Evolutionary conservation across 2,797 vertebrate species (phyloP).

Genomic region (Hylomyscus alleni): DNA sequence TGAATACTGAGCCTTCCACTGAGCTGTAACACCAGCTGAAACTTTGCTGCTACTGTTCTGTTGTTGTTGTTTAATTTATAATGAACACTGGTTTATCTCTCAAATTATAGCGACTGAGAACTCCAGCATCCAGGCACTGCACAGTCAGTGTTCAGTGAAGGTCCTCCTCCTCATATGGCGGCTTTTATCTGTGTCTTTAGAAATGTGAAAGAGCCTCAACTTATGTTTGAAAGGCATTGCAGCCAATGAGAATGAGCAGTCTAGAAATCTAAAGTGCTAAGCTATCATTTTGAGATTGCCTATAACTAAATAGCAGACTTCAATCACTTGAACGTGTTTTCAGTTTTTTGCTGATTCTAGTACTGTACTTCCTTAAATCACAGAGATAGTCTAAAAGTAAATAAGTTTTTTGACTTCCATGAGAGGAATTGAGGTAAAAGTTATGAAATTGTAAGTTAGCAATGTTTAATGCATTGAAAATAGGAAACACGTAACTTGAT

Average conservation of each 20-base stretch:
- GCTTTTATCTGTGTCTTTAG: not conserved
- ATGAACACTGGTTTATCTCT: not conserved
- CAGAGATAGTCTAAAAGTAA: conserved; percentile 25
- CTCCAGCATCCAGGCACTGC: not conserved
- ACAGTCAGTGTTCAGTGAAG: not conserved
- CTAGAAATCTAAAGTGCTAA: not conserved
- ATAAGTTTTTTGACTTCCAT: not conserved
- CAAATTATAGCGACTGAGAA: not conserved
- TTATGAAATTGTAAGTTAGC: not conserved
- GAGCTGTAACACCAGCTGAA: not conserved
- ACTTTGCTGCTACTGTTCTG: not conserved
- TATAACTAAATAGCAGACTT: not conserved
- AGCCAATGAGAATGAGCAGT: not conserved
- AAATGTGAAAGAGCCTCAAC: not conserved
- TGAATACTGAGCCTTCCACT: not conserved
- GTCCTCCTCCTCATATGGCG: not conserved
- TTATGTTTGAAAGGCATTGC: not conserved
- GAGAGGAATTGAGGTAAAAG: not conserved
- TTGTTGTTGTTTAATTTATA: not conserved
- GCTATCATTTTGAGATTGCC: not conserved
- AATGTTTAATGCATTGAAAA: conserved; percentile 17
- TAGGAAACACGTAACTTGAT: not conserved
- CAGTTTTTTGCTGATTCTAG: not conserved
- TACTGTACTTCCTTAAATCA: not conserved
- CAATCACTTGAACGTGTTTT: not conserved